Evolutionary conservation across 2,113 vertebrate genomes (phyloP).

Genomic region (Caranx melampygus): DNA sequence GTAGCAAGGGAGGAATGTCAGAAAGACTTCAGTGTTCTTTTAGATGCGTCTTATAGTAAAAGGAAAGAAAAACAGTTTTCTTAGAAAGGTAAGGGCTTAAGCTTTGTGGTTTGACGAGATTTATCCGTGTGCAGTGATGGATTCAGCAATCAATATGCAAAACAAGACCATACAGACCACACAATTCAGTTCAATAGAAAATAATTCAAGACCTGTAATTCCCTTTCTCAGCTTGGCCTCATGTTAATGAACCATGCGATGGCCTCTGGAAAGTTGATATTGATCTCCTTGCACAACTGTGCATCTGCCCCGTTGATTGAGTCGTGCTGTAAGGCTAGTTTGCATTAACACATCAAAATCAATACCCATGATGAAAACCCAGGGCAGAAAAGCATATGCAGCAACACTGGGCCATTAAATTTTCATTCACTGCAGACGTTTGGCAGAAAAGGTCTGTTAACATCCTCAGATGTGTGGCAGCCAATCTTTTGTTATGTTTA

Average conservation of each 20-base stretch:
- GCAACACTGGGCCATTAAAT: conserved; percentile 21
- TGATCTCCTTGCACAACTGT: not conserved
- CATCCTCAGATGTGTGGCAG: not conserved
- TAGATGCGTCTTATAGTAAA: not conserved
- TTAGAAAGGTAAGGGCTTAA: not conserved
- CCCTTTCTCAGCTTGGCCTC: not conserved
- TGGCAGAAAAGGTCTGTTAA: conserved; percentile 21
- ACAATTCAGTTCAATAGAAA: conserved; percentile 5
- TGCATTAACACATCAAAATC: conserved; percentile 41
- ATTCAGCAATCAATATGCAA: not conserved
- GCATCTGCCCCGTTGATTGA: not conserved
- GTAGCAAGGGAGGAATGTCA: not conserved
- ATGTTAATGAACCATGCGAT: conserved; percentile 1
- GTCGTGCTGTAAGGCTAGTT: conserved; percentile 21
- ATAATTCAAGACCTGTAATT: not conserved
- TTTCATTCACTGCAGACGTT: conserved; percentile 31
- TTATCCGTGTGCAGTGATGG: not conserved
- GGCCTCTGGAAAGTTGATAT: not conserved
- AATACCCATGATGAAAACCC: conserved; percentile 47
- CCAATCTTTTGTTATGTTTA: conserved; percentile 20
- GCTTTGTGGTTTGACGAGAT: conserved; percentile 6
- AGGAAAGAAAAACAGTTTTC: not conserved
- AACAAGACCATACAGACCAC: not conserved
- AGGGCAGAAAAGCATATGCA: conserved; percentile 19
- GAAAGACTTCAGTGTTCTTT: not conserved